These are phyloP conservation scores for Noctua janthina DNA, from an alignment of 2,888 invertebrate genomes.

Conservation along the genomic window DNA sequence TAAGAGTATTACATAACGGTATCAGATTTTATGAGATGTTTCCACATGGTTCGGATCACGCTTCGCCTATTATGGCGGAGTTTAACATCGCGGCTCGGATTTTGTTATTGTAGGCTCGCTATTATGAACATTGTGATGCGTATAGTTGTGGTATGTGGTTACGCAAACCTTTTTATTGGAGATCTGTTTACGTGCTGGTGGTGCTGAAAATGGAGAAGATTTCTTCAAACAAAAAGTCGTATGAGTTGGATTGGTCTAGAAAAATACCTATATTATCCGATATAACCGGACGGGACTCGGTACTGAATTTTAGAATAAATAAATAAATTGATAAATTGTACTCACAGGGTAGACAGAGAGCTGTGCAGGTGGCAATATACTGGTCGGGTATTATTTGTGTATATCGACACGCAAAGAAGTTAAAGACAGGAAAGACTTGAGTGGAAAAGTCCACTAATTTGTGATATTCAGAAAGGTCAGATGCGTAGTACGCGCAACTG, in stretches of 20 bases:
- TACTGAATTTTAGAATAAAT: no score
- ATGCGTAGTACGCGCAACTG: neutral
- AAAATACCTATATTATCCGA: no score
- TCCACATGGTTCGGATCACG: constrained; percentile 26
- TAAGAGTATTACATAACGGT: constrained; percentile 36
- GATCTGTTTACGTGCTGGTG: neutral
- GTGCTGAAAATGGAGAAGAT: neutral
- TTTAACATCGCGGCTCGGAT: neutral
- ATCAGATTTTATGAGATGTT: constrained; percentile 46
- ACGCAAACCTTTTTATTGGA: neutral
- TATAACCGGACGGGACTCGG: no score
- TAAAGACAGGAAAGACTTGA: no score
- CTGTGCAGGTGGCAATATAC: no score
- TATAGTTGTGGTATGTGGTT: constrained; percentile 4
- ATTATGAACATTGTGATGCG: constrained; percentile 18
- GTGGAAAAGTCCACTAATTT: no score
- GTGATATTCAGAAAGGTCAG: no score
- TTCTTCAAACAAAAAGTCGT: neutral
- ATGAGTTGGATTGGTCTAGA: neutral
- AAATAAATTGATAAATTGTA: no score
- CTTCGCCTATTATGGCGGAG: constrained; percentile 8
- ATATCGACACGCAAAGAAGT: no score
- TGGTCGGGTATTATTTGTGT: no score
- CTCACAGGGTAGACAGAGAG: no score
- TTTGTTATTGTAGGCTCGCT: constrained; percentile 25